Conservation (phyloP, 2,797 vertebrate species). For the Oceanodroma leucorhoa region DNA sequence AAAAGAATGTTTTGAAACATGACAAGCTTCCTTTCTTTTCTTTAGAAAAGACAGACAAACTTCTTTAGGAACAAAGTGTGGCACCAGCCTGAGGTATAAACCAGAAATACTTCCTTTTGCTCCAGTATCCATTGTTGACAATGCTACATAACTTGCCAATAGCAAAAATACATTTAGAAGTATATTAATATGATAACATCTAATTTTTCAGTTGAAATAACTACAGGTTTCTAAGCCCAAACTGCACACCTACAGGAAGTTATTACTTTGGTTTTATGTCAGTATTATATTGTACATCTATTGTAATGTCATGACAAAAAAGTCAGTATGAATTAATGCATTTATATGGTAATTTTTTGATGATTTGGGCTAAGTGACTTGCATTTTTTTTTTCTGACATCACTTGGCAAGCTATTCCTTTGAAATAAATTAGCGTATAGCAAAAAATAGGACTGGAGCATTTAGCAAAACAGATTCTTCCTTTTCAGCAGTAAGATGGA, state of each 20-base stretch:
- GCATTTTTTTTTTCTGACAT: neutral
- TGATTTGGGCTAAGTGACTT: neutral
- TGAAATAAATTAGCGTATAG: neutral
- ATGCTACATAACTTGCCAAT: neutral
- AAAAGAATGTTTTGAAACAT: neutral
- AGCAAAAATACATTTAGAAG: neutral
- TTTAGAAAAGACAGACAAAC: neutral
- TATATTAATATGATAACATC: neutral
- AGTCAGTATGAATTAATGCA: neutral
- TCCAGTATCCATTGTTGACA: neutral
- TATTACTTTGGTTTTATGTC: neutral
- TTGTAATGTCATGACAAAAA: neutral
- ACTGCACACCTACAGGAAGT: neutral
- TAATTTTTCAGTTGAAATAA: neutral
- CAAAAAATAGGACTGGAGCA: neutral
- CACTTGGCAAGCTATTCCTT: neutral
- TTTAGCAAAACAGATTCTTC: neutral
- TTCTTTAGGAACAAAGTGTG: neutral
- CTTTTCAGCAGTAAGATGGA: neutral
- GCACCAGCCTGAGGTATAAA: neutral
- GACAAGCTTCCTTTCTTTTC: neutral
- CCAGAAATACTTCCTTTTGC: neutral
- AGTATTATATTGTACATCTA: neutral
- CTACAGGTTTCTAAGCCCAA: neutral
- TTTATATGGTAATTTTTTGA: neutral